Evolutionary conservation across 2,797 vertebrate species (phyloP).

Genomic region (Scolopax rusticola): DNA sequence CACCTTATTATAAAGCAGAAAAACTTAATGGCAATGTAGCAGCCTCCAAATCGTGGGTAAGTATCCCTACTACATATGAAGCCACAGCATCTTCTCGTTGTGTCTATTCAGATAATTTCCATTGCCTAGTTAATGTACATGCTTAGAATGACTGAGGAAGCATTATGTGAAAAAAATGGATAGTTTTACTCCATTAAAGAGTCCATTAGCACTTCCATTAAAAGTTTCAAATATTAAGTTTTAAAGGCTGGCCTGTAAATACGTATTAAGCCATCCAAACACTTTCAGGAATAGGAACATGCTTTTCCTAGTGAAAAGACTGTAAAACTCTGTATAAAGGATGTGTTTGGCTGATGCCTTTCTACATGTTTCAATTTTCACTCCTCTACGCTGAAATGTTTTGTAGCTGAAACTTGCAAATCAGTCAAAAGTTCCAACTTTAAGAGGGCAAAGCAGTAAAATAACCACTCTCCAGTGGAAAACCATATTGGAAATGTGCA

Average conservation of each 20-base stretch:
- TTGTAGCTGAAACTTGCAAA: background rate
- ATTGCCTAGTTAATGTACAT: background rate
- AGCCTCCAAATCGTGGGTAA: conserved; percentile 83
- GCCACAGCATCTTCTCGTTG: background rate
- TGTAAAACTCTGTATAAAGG: background rate
- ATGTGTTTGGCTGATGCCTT: background rate
- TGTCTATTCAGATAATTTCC: background rate
- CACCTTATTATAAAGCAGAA: conserved; percentile 84
- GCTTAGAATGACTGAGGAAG: background rate
- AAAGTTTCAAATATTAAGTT: background rate
- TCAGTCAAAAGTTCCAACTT: background rate
- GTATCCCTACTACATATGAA: background rate
- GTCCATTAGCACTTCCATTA: background rate
- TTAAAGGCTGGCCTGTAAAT: background rate
- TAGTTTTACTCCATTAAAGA: background rate
- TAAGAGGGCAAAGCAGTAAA: background rate
- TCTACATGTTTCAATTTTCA: background rate
- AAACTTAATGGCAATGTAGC: conserved; percentile 87
- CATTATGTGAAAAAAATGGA: background rate
- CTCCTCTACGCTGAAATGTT: background rate
- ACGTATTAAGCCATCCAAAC: background rate
- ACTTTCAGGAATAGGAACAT: background rate
- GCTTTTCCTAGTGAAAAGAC: background rate
- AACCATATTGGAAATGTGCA: background rate
- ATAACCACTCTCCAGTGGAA: background rate